Evolutionary conservation across 2,797 vertebrate genomes (phyloP).

Genomic region (Phataginus tricuspis): DNA sequence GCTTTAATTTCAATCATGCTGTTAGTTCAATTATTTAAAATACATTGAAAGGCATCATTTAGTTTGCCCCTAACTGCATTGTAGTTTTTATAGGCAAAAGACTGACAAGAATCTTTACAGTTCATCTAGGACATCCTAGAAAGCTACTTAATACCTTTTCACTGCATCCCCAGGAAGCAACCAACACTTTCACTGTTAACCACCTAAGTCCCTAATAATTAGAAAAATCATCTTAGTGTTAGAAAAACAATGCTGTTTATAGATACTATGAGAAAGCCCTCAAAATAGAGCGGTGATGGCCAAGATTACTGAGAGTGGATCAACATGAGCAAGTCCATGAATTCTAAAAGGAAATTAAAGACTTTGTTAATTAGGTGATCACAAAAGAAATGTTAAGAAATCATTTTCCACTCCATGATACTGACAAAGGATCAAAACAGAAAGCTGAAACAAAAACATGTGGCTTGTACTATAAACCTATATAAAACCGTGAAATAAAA

Average conservation of each 20-base stretch:
- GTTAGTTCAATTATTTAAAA: conserved; percentile 44
- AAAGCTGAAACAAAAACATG: background rate
- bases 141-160: background rate
- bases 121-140: background rate
- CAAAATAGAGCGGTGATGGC: background rate
- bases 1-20: background rate
- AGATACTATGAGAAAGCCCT: conserved; percentile 6
- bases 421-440: background rate
- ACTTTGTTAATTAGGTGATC: background rate
- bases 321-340: background rate
- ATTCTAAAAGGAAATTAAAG: conserved; percentile 27
- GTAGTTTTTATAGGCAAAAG: background rate
- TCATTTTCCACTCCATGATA: background rate
- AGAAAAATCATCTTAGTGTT: background rate
- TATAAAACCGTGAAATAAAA: background rate
- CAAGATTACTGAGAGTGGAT: background rate
- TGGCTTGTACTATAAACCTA: conserved; percentile 19
- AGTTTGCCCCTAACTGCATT: background rate
- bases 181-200: background rate
- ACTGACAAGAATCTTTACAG: background rate
- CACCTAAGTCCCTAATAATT: background rate
- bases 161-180: background rate
- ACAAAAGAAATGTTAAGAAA: conserved; percentile 6
- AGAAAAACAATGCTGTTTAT: background rate
- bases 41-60: background rate